Base-by-base conservation (phyloP, 2,797 vertebrate species). In the Acipenser transmontanus region DNA sequence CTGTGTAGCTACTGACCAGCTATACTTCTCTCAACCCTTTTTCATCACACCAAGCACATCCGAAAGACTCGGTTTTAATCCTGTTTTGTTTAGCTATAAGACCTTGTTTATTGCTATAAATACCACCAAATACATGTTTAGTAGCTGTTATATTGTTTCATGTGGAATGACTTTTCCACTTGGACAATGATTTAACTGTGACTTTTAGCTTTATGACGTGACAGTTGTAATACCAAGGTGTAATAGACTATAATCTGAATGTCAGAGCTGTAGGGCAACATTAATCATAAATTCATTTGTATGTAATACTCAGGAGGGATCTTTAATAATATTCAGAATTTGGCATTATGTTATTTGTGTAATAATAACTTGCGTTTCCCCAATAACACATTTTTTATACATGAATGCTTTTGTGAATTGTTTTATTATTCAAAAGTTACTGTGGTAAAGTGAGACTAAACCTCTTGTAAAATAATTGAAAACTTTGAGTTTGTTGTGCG, bases 111-210 rank as follows among this genome's bases (percentile, higher is more conserved):
- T 34, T 34, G 34, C 34, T 34, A 34, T 34, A 71, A 75, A 75
- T 67, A 61, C 66, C 56, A 74, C 70, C 70, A 72, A 82, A 79
- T 76, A 57, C 68, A 71, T 74, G 77, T 79, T 66, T 66, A 60
- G 47, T 14, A 34, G 34, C 34, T 48, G 13, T 8, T 60, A 7
- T 59, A 6, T 59, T 59, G 49, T 65, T 59, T 68, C 63, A 66
- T 59, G 69, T 49, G 6, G 49, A 69, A 70, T 66, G 34, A 56
- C 70, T 76, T 76, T 78, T 64, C 48, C 57, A 59, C 52, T 63
- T 61, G 47, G 57, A 70, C 68, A 72, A 72, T 65, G 14, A 75
- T 77, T 77, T 74, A 50, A 68, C 52, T 64, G 61, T 65, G 63
- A 70, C 63, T 63, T 72, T 70, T 65, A 66, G 65, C 63, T 63